phyloP scores from a whole-genome alignment of 2,797 vertebrate species.

The Chelon labrosus region DNA sequence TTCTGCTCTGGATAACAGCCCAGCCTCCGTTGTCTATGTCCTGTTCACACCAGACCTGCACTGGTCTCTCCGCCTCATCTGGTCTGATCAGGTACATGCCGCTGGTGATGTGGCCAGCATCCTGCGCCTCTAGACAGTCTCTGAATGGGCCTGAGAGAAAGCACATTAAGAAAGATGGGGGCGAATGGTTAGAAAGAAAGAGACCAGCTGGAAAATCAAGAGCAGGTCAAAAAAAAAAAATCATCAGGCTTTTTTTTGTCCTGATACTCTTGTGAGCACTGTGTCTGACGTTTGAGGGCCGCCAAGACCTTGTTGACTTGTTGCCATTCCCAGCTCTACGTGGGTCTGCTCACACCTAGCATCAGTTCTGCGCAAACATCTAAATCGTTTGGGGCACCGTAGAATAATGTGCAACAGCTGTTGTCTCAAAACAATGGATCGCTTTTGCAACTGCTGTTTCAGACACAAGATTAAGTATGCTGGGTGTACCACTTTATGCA shows the following conservation, averaged over 20 bases:
- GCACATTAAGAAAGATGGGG: slow-evolving; percentile 22
- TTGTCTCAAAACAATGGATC: no score
- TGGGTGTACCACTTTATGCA: no score
- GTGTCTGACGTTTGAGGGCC: no score
- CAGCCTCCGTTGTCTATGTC: slow-evolving; percentile 96
- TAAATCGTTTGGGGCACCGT: no score
- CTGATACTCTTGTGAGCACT: slow-evolving; percentile 2
- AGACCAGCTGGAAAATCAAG: slow-evolving; percentile 21
- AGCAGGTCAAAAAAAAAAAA: background rate
- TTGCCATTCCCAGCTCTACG: no score
- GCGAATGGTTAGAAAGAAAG: background rate
- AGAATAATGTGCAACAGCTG: no score
- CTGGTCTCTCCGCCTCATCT: slow-evolving; percentile 86
- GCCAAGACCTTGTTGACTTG: no score
- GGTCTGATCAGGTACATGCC: slow-evolving; percentile 97
- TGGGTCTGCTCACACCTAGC: no score
- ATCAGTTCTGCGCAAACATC: no score
- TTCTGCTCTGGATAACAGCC: slow-evolving; percentile 97
- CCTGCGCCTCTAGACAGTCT: slow-evolving; percentile 93
- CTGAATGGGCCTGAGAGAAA: slow-evolving; percentile 90
- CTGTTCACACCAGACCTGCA: slow-evolving; percentile 98
- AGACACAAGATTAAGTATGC: no score
- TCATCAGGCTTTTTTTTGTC: background rate
- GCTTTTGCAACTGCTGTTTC: no score
- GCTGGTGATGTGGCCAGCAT: slow-evolving; percentile 91